Evolutionary conservation across 1,140 invertebrate species (phyloP).

Genomic region (Hirudo medicinalis): DNA sequence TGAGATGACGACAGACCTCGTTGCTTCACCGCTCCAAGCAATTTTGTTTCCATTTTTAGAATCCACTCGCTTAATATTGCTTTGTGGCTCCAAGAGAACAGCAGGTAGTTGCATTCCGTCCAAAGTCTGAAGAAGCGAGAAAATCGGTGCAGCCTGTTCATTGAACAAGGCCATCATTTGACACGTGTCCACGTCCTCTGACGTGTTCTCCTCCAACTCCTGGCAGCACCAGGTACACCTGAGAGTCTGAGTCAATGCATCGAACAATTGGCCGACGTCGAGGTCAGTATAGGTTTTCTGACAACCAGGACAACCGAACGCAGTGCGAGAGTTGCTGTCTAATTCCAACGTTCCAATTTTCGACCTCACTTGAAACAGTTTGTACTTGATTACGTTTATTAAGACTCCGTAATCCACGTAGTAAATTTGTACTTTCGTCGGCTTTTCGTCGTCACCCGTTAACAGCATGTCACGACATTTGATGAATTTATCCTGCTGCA

Average conservation of each 20-base stretch:
- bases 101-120: constrained; percentile 87
- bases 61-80: constrained; percentile 31
- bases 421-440: constrained; percentile 90
- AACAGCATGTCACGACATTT: constrained; percentile 80
- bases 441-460: constrained; percentile 84
- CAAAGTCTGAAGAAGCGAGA: constrained; percentile 70
- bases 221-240: constrained; percentile 69
- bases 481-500: constrained; percentile 85
- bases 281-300: constrained; percentile 66
- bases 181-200: constrained; percentile 76
- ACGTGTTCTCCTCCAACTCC: constrained; percentile 82
- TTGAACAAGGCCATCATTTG: constrained; percentile 77
- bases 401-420: constrained; percentile 93
- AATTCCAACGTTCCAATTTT: constrained; percentile 86
- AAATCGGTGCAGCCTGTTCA: constrained; percentile 78
- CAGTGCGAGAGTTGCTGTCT: constrained; percentile 81
- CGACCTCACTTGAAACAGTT: constrained; percentile 83
- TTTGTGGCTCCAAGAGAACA: constrained; percentile 84
- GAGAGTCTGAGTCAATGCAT: constrained; percentile 64
- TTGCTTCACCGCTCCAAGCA: too few species aligned
- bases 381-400: constrained; percentile 88
- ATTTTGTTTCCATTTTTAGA: too few species aligned
- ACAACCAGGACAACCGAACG: constrained; percentile 82
- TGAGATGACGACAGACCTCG: constrained; percentile 37
- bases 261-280: constrained; percentile 73